Evolutionary conservation across 2,797 vertebrate species (phyloP), one percentile per base, ranked within the genome.

Genomic region (Glossophaga mutica): DNA sequence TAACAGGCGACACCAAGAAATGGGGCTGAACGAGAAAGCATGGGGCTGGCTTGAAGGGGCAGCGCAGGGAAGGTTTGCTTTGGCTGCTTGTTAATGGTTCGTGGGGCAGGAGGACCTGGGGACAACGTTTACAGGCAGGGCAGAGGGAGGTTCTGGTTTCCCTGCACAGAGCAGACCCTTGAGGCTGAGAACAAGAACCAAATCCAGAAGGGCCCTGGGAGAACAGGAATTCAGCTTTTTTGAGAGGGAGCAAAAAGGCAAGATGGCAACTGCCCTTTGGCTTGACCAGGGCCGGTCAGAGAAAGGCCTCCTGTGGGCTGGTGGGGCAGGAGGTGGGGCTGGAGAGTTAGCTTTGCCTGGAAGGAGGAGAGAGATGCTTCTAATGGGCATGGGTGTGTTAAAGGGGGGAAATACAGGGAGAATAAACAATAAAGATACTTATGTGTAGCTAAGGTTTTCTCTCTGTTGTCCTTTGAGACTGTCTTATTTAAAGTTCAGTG

Each of bases 211-310:
- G 44, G 42, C 73, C 46, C 15, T 32, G 19, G 32, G 24, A 73
- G 34, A 86, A 73, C 10, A 91, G 71, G 90, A 42, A 95, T 76
- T 70, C 3, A 5, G 65, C 46, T 90, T 85, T 94, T 90, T 55
- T 90, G 95, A 74, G 74, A 74, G 83, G 73, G 52, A 67, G 86
- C 65, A 85, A 39, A 88, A 92, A 91, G 93, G 73, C 73, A 96
- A 94, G 92, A 67, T 44, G 42, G 62, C 59, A 71, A 16, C 14
- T 91, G 94, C 85, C 95, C 92, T 90, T 48, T 65, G 87, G 82
- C 74, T 76, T 15, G 0, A 6, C 85, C 71, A 74, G 71, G 52
- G 29, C 94, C 93, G 87, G 94, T 81, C 93, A 85, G 84, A 90
- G 91, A 84, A 90, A 94, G 92, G 87, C 76, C 84, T 93, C 62